Base-by-base conservation (phyloP, 2,113 vertebrate genomes). In the Heterotis niloticus region DNA sequence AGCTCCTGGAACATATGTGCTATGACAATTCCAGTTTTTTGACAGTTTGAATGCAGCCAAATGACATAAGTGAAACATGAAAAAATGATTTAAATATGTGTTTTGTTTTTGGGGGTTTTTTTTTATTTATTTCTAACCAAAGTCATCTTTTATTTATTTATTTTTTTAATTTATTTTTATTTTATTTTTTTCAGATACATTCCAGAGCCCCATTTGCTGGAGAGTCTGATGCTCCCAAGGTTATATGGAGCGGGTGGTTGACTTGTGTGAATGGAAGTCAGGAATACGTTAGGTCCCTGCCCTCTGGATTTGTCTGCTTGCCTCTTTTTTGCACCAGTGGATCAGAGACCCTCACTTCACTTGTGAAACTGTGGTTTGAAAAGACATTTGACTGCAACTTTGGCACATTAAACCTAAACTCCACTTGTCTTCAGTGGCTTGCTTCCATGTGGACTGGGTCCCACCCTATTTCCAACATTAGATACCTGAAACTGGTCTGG, bases 351-450 rank as follows among this genome's bases (percentile, higher is more conserved):
- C 91, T 96, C 78, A 93, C 93, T 0, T 13, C 88, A 20, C 11
- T 93, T 24, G 92, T 98, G 3, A 93, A 93, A 24, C 90, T 86
- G 4, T 99, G 98, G 98, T 95, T 98, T 84, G 90, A 94, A 87
- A 91, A 87, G 83, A 94, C 86, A 14, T 99, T 99, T 4, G 97
- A 99, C 90, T 98, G 96, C 84, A 90, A 75, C 82, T 96, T 98
- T 29, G 91, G 93, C 65, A 86, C 87, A 0, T 87, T 98, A 84
- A 82, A 90, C 51, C 90, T 99, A 85, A 95, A 79, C 82, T 91
- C 95, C 0, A 91, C 91, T 26, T 94, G 87, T 80, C 91, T 97
- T n/a, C 90, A 92, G 11, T 98, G 98, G 97, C 91, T 98, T 87
- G 90, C 90, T 64, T 94, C 95, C 0, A 87, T 98, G 83, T 98